A percentile compares a stretch with the other conserved stretches of the same genome.
Evolutionary conservation across 2,113 vertebrate species (phyloP).

Genomic region (human (Homo sapiens)): DNA sequence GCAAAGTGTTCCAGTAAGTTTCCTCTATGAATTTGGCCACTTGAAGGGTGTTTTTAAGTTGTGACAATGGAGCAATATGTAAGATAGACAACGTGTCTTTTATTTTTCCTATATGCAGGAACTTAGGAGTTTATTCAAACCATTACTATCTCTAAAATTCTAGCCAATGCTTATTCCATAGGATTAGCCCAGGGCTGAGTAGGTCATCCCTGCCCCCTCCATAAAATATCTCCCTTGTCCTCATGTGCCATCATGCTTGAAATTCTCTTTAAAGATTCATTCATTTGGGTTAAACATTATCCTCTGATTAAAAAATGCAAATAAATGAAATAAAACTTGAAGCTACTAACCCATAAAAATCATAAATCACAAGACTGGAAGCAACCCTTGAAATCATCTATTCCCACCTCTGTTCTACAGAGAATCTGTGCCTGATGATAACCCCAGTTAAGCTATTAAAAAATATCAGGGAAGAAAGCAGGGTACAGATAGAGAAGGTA

Average conservation of each 20-base stretch:
- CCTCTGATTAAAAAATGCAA: constrained; percentile 38
- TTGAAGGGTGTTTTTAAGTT: not conserved
- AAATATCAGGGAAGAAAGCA: not conserved
- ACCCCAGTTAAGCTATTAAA: not conserved
- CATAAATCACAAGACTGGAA: not conserved
- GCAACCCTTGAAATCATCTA: not conserved
- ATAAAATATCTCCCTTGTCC: not conserved
- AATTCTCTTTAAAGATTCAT: constrained; percentile 36
- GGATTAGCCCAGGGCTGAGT: not conserved
- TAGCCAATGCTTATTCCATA: not conserved
- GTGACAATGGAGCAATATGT: not conserved
- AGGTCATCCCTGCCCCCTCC: not conserved
- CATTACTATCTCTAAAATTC: not conserved
- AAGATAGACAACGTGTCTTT: not conserved
- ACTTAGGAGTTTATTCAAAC: not conserved
- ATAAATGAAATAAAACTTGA: constrained; percentile 17
- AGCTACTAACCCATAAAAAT: constrained; percentile 6
- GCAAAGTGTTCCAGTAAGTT: constrained; percentile 4
- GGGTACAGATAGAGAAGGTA: not conserved
- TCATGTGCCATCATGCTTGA: not conserved
- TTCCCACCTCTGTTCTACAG: not conserved
- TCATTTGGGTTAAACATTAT: constrained; percentile 35
- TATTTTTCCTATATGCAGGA: not conserved
- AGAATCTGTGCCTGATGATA: not conserved
- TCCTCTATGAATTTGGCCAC: not conserved